Percentiles rank a stretch among this genome's conserved stretches.
Evolutionary conservation across 2,888 invertebrate genomes (phyloP).

Genomic region (Allacma fusca): DNA sequence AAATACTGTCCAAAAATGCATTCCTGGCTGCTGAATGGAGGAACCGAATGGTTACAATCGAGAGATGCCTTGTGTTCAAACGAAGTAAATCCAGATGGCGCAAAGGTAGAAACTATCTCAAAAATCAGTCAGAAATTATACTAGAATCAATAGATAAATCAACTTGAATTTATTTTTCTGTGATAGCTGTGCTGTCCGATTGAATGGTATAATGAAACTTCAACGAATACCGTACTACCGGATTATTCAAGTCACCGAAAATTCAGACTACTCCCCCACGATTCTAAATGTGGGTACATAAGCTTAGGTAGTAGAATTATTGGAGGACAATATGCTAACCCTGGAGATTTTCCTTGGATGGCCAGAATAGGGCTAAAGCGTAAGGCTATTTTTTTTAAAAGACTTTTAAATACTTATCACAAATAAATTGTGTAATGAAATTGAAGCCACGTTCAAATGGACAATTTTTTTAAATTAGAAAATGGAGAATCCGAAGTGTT

Average conservation of each 20-base stretch:
- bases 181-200: constrained; percentile 25
- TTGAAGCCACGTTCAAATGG: too few relatives aligned
- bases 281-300: constrained; percentile 30
- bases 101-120: not conserved
- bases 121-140: not conserved
- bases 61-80: constrained; percentile 15
- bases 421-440: too few relatives aligned
- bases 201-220: constrained; percentile 7
- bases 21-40: constrained; percentile 13
- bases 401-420: not conserved
- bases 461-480: too few relatives aligned
- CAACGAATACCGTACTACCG: not conserved
- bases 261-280: constrained; percentile 29
- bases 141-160: too few relatives aligned
- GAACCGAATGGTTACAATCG: constrained; percentile 10
- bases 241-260: constrained; percentile 26
- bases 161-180: not conserved
- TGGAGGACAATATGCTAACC: constrained; percentile 47
- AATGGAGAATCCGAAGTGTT: not conserved
- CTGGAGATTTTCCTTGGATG: constrained; percentile 58
- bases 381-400: not conserved
- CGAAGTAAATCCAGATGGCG: not conserved
- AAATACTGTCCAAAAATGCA: constrained; percentile 1
- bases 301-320: constrained; percentile 48
- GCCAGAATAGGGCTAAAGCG: constrained; percentile 48